Conservation (phyloP, 1,140 invertebrate species). For the Heliconius melpomene region DNA sequence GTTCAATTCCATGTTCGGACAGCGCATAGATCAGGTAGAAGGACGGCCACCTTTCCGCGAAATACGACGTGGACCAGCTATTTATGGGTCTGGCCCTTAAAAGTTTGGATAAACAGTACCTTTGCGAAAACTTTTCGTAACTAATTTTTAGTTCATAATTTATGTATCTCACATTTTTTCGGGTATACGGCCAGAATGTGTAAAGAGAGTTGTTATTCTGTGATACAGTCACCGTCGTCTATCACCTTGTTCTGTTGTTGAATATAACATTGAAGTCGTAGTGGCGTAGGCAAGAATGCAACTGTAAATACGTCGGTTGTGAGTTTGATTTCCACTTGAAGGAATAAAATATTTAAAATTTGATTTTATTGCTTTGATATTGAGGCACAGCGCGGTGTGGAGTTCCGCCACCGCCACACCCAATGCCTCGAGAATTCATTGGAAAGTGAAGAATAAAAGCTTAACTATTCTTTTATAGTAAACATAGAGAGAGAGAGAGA, state of each 20-base stretch:
- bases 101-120: conserved; percentile 42
- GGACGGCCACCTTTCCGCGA: conserved; percentile 58
- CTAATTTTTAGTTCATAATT: conserved; percentile 21
- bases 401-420: no score
- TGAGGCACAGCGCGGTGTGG: no score
- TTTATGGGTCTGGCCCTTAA: conserved; percentile 51
- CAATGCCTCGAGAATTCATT: no score
- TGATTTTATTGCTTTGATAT: no score
- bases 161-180: neutral
- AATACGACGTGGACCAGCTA: conserved; percentile 51
- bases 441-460: no score
- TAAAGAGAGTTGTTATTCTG: neutral
- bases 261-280: no score
- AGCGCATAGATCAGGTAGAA: conserved; percentile 59
- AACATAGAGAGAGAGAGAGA: no score
- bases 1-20: conserved; percentile 35
- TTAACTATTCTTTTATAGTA: no score
- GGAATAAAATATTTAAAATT: no score
- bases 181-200: neutral
- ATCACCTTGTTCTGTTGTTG: neutral
- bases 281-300: no score
- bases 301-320: no score
- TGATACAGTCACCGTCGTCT: neutral
- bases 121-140: conserved; percentile 14
- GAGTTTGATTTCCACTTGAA: no score